Evolutionary conservation across 2,888 invertebrate species (phyloP).

Genomic region (Harmothoe impar): DNA sequence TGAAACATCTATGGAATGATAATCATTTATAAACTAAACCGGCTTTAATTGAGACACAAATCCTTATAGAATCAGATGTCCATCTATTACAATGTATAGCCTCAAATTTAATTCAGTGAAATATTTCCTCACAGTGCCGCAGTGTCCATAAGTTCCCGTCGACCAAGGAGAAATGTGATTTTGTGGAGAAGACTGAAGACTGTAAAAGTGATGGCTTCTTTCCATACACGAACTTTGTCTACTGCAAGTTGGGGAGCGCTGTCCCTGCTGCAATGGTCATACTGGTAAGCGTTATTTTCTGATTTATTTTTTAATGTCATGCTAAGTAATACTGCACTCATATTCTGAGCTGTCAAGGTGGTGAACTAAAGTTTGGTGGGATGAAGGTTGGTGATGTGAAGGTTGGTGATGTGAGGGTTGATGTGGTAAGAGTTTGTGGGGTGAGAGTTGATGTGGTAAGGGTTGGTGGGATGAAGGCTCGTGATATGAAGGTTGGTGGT

Average conservation of each 20-base stretch:
- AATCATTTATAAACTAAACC: too few species aligned
- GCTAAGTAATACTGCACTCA: not conserved
- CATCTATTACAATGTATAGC: too few species aligned
- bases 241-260: conserved; percentile 78
- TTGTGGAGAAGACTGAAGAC: conserved; percentile 79
- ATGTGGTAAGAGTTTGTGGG: not conserved
- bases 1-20: too few species aligned
- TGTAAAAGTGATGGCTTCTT: conserved; percentile 82
- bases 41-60: too few species aligned
- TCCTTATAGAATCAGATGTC: too few species aligned
- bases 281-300: conserved; percentile 50
- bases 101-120: too few species aligned
- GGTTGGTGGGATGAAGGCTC: not conserved
- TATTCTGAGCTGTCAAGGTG: too few species aligned
- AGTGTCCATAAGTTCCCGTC: not conserved
- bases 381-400: too few species aligned
- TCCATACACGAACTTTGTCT: conserved; percentile 81
- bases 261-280: conserved; percentile 65
- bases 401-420: not conserved
- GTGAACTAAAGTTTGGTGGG: too few species aligned
- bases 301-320: not conserved
- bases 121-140: not conserved
- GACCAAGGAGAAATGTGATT: conserved; percentile 74
- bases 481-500: not conserved
- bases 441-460: not conserved